These are phyloP conservation scores for Mythimna impura DNA, from an alignment of 2,888 invertebrate species.

Conservation along the genomic window DNA sequence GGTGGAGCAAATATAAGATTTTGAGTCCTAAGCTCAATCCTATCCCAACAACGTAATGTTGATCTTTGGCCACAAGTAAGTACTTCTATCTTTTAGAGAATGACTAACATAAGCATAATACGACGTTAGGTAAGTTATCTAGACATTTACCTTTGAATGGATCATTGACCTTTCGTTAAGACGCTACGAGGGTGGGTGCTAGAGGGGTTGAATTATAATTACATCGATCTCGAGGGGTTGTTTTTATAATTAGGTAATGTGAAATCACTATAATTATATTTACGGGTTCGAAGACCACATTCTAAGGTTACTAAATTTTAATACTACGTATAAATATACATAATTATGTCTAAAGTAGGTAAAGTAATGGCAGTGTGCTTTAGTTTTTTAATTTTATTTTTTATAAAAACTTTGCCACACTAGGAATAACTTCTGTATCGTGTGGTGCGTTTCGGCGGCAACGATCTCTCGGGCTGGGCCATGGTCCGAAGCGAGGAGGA, in stretches of 20 bases:
- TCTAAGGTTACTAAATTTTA: too few relatives aligned
- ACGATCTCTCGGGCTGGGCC: too few relatives aligned
- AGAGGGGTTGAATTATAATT: constrained; percentile 16
- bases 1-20: constrained; percentile 56
- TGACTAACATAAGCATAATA: neutral
- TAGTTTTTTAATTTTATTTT: too few relatives aligned
- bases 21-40: constrained; percentile 60
- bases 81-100: constrained; percentile 32
- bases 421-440: too few relatives aligned
- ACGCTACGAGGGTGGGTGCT: constrained; percentile 17
- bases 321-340: too few relatives aligned
- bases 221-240: constrained; percentile 6
- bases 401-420: too few relatives aligned
- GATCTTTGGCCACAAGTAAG: constrained; percentile 38
- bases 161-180: constrained; percentile 27
- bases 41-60: constrained; percentile 57
- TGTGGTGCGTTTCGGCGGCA: too few relatives aligned
- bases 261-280: constrained; percentile 3
- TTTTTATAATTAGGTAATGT: constrained; percentile 14
- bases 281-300: too few relatives aligned
- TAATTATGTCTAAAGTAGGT: too few relatives aligned
- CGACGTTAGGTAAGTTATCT: neutral
- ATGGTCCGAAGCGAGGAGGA: too few relatives aligned
- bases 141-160: neutral
- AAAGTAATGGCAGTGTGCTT: too few relatives aligned